Evolutionary conservation across 2,797 vertebrate species (phyloP).

Genomic region (Crenichthys baileyi): DNA sequence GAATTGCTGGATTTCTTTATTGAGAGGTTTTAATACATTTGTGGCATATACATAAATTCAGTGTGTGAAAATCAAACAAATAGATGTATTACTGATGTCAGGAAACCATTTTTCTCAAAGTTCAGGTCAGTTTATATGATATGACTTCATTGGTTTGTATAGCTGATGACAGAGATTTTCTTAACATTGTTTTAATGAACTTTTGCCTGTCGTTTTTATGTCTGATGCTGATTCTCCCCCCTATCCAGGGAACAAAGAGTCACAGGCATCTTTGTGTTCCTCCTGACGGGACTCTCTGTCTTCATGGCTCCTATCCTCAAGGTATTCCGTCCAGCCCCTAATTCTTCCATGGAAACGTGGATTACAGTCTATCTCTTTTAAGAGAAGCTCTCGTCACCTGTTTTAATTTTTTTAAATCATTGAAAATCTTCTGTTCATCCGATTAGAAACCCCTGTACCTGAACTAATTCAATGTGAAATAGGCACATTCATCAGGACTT

Average conservation of each 20-base stretch:
- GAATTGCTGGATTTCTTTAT: neutral
- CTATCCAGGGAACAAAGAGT: constrained; percentile 93
- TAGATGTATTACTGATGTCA: neutral
- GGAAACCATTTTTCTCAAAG: neutral
- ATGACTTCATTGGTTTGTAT: too few relatives aligned
- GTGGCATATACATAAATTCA: neutral
- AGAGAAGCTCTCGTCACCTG: constrained; percentile 49
- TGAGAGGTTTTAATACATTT: too few relatives aligned
- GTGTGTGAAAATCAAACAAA: neutral
- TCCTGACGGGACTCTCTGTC: constrained; percentile 95
- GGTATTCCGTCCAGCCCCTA: constrained; percentile 77
- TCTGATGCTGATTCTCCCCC: neutral
- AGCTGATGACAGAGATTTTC: neutral
- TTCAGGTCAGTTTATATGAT: neutral
- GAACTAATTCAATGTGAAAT: constrained; percentile 69
- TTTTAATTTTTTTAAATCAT: constrained; percentile 47
- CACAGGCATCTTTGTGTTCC: constrained; percentile 92
- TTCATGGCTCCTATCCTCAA: constrained; percentile 98
- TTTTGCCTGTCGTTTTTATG: neutral
- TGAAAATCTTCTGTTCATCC: constrained; percentile 54
- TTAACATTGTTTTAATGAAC: neutral
- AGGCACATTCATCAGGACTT: constrained; percentile 51
- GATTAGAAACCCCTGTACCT: constrained; percentile 51
- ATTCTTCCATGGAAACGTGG: constrained; percentile 47
- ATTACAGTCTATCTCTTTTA: constrained; percentile 68